Percentiles rank a stretch among this genome's conserved stretches.
phyloP scores from a whole-genome alignment of 2,888 invertebrate genomes.

The Thymelicus lineola region DNA sequence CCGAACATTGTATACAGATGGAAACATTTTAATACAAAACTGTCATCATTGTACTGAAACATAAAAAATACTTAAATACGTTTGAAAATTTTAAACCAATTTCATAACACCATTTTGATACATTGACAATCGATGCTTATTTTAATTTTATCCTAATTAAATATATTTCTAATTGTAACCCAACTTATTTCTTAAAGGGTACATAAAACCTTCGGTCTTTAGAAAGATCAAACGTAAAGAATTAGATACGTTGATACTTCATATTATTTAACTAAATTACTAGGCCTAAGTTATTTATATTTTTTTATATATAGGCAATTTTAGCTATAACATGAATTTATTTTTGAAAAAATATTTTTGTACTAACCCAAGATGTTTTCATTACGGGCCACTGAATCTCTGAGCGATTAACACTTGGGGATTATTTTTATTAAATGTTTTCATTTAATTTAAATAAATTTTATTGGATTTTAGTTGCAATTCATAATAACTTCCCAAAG shows the following conservation, averaged over 20 bases:
- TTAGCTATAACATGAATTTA: slow-evolving; percentile 4
- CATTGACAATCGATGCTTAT: background rate
- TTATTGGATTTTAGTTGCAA: background rate
- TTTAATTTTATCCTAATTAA: background rate
- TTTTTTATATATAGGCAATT: slow-evolving; percentile 7
- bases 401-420: background rate
- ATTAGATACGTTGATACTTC: background rate
- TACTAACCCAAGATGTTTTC: background rate
- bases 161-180: background rate
- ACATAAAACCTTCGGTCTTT: background rate
- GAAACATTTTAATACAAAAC: slow-evolving; percentile 26
- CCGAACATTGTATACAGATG: slow-evolving; percentile 16
- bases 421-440: background rate
- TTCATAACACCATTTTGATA: too few species aligned
- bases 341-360: background rate
- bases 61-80: background rate
- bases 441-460: background rate
- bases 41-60: background rate
- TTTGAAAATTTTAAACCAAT: background rate
- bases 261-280: background rate
- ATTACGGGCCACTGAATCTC: background rate
- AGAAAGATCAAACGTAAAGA: background rate
- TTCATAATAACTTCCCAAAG: too few species aligned
- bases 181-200: background rate
- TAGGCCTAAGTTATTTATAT: slow-evolving; percentile 5